Base-by-base conservation (phyloP, 2,113 vertebrate genomes). In the Calyptomena viridis region DNA sequence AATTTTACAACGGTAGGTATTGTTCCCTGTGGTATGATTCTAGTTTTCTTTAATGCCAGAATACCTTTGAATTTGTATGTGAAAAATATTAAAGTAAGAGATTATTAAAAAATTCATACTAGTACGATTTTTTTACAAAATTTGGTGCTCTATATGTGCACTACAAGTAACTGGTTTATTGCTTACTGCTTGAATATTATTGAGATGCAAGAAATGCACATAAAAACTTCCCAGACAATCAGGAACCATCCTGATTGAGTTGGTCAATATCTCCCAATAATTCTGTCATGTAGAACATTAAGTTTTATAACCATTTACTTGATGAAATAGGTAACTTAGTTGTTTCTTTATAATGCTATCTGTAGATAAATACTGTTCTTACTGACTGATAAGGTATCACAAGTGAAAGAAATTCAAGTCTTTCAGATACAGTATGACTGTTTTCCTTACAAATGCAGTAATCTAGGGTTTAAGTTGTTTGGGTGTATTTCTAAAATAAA, bases 91-190 rank as follows among this genome's bases (percentile, higher is more conserved):
- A 13, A 56, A 56, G 31, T n/a, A 35, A 79, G 35, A 68, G 47
- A 49, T 71, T 5, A 4, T 0, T 6, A 37, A 88, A 72, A 79
- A 21, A 28, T 17, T 3, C 6, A 31, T 56, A 64, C 24, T 17
- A 49, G 44, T 11, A 44, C 11, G 8, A 5, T 9, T 28, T 68
- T 80, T 79, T 53, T 24, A 47, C 16, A 73, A 49, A 84, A 56
- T 58, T 10, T 72, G 2, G 1, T 81, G 11, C 28, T 59, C 3
- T 80, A 0, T 60, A 5, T 24, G 8, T 40, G 20, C 35, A 73
- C n/a, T 74, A 67, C 58, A 90, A 74, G 3, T 37, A 46, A 19
- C 21, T 24, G n/a, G 7, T 76, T 69, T 71, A 59, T 62, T 53
- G 24, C 63, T 92, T 1, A 1, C 71, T 47, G 20, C 21, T 84